phyloP scores from a whole-genome alignment of 1,140 invertebrate species.

The Conus ventricosus region DNA sequence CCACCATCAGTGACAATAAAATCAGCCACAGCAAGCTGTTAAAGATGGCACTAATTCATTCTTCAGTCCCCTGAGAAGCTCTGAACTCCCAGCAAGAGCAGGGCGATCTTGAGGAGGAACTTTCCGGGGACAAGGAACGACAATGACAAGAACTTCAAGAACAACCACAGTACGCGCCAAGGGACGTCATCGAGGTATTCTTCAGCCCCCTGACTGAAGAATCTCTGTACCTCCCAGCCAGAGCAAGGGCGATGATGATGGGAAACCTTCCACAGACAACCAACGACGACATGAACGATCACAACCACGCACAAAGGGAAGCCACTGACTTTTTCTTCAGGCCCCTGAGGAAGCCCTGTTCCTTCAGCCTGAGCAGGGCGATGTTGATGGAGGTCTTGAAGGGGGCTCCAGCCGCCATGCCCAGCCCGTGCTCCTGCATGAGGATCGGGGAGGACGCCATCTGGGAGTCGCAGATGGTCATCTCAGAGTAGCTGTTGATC shows the following conservation, averaged over 20 bases:
- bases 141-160: not conserved
- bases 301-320: not conserved
- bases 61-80: constrained; percentile 35
- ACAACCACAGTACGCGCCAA: not conserved
- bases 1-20: too few relatives aligned
- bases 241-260: too few relatives aligned
- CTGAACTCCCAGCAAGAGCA: too few relatives aligned
- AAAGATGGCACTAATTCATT: constrained; percentile 57
- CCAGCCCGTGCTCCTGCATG: constrained; percentile 68
- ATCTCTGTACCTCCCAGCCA: too few relatives aligned
- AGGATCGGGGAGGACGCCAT: constrained; percentile 59
- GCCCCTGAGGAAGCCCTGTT: constrained; percentile 54
- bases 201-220: too few relatives aligned
- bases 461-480: constrained; percentile 59
- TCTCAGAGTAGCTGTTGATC: constrained; percentile 63
- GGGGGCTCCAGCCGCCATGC: constrained; percentile 61
- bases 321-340: constrained; percentile 62
- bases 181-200: constrained; percentile 56
- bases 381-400: constrained; percentile 68
- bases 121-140: not conserved
- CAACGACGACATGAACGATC: not conserved
- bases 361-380: constrained; percentile 61
- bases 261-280: not conserved
- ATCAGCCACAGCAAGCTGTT: too few relatives aligned
- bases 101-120: too few relatives aligned